Evolutionary conservation across 2,113 vertebrate species (phyloP).

Genomic region (Triplophysa tibetana): DNA sequence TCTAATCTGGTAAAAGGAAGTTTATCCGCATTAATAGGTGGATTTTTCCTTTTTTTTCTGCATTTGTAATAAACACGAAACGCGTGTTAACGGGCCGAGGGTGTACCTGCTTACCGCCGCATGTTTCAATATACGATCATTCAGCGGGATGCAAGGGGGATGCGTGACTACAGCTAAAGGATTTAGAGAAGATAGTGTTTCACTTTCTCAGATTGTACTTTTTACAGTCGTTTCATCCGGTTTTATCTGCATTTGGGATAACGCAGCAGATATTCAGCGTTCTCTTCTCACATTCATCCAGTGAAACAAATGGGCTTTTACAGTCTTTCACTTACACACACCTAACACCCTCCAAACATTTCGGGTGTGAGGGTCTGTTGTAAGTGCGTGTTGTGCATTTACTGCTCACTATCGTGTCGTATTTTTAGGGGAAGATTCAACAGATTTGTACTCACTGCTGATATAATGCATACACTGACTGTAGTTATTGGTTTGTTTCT

Average conservation of each 20-base stretch:
- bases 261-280: neutral
- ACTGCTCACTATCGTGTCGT: neutral
- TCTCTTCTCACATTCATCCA: neutral
- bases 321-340: neutral
- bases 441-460: neutral
- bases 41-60: neutral
- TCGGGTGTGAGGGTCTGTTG: slow-evolving; percentile 1
- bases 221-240: neutral
- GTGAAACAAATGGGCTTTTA: slow-evolving; percentile 15
- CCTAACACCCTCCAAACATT: neutral
- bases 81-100: neutral
- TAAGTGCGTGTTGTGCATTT: neutral
- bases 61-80: neutral
- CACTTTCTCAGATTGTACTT: neutral
- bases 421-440: neutral
- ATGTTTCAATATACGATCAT: slow-evolving; percentile 32
- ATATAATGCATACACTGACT: neutral
- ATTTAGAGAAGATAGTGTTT: neutral
- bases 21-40: neutral
- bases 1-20: slow-evolving; percentile 22
- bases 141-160: slow-evolving; percentile 8
- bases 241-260: neutral
- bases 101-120: slow-evolving; percentile 34
- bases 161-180: neutral
- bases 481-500: neutral